phyloP scores from a whole-genome alignment of 2,888 invertebrate genomes.

The Shargacucullia verbasci region DNA sequence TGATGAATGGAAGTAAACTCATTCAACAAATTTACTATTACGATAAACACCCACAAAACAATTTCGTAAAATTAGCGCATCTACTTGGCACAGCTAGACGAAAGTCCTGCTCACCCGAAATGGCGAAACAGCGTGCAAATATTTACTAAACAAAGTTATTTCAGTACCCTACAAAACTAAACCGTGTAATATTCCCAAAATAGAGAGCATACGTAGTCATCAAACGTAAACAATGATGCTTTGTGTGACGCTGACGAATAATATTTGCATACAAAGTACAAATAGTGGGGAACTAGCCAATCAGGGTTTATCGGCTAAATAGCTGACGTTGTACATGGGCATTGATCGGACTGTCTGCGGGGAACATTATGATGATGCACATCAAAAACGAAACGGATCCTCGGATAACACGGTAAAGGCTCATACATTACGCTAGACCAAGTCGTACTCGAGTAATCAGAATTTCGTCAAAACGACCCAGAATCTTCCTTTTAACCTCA shows the following conservation, averaged over 20 bases:
- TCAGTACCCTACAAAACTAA: constrained; percentile 45
- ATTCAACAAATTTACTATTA: too few relatives aligned
- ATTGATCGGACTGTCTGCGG: too few relatives aligned
- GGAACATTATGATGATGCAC: too few relatives aligned
- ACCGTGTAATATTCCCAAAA: constrained; percentile 44
- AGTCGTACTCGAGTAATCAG: too few relatives aligned
- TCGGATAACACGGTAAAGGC: too few relatives aligned
- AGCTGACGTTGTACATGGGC: constrained; percentile 3
- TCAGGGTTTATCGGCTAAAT: constrained; percentile 19
- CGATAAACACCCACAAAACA: too few relatives aligned
- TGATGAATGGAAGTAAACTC: too few relatives aligned
- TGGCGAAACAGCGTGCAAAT: constrained; percentile 39
- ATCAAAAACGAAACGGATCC: too few relatives aligned
- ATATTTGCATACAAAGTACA: constrained; percentile 30
- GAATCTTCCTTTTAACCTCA: too few relatives aligned
- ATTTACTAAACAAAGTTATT: constrained; percentile 58
- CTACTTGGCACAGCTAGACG: constrained; percentile 14
- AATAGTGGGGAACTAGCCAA: constrained; percentile 15
- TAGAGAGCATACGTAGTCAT: constrained; percentile 48
- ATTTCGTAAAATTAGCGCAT: constrained; percentile 9
- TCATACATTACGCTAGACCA: too few relatives aligned
- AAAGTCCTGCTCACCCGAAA: constrained; percentile 17
- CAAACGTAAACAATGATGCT: constrained; percentile 50
- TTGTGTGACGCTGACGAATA: constrained; percentile 25
- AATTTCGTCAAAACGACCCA: too few relatives aligned